These are phyloP conservation scores for Hemibagrus wyckioides DNA, from an alignment of 2,113 vertebrate genomes.

Conservation along the genomic window DNA sequence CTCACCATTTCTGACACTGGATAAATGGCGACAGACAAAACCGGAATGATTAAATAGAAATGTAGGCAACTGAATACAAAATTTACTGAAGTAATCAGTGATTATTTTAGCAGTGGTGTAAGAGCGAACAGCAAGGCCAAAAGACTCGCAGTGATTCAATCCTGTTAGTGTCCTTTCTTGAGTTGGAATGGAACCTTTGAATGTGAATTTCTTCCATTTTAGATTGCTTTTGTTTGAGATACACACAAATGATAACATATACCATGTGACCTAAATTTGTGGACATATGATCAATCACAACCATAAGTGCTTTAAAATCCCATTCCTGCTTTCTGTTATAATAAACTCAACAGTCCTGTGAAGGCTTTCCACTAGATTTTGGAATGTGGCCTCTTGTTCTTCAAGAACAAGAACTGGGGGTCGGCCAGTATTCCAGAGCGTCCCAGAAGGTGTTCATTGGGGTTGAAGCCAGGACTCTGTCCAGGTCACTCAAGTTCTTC, in stretches of 20 bases:
- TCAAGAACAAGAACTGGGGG: no score
- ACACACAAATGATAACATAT: not conserved
- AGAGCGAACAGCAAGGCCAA: not conserved
- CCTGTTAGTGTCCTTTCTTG: not conserved
- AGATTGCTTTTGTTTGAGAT: not conserved
- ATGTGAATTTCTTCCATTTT: not conserved
- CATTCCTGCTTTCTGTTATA: not conserved
- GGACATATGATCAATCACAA: not conserved
- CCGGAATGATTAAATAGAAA: not conserved
- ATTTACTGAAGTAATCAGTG: not conserved
- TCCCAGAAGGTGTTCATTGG: no score
- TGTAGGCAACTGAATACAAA: not conserved
- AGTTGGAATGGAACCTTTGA: not conserved
- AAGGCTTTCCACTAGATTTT: not conserved
- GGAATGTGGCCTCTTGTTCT: no score
- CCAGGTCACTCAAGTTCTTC: no score
- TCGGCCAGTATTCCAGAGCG: no score
- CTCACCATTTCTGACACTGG: not conserved
- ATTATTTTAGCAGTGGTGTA: not conserved
- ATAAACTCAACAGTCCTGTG: not conserved
- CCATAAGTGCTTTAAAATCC: not conserved
- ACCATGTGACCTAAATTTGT: not conserved
- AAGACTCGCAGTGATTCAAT: not conserved
- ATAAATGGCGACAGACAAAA: not conserved
- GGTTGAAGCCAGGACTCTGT: no score